Percentiles rank a stretch among this genome's conserved stretches.
Evolutionary conservation across 2,113 vertebrate genomes (phyloP).

Genomic region (Oncorhynchus tshawytscha): DNA sequence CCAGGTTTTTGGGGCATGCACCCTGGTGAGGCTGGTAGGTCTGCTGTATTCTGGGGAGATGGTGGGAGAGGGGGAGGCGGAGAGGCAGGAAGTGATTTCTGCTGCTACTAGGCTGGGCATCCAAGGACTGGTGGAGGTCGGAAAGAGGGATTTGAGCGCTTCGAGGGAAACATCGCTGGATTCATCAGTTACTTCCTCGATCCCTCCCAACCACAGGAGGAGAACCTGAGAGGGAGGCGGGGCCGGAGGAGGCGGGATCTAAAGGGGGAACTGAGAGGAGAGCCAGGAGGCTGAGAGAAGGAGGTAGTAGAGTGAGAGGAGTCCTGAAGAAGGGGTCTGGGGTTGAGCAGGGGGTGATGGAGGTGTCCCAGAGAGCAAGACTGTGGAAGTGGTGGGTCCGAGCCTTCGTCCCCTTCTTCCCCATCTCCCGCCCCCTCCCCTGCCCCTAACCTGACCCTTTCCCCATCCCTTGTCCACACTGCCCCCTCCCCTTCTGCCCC

Average conservation of each 20-base stretch:
- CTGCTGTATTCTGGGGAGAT: slow-evolving; percentile 86
- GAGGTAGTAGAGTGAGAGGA: slow-evolving; percentile 3
- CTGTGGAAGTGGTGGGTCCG: slow-evolving; percentile 32
- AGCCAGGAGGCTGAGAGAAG: slow-evolving; percentile 10
- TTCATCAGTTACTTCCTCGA: slow-evolving; percentile 70
- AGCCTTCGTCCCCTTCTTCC: neutral
- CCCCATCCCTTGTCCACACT: slow-evolving; percentile 11
- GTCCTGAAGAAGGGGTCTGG: slow-evolving; percentile 24
- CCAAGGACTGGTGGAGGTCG: slow-evolving; percentile 69
- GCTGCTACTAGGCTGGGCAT: slow-evolving; percentile 81
- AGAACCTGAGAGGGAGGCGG: neutral
- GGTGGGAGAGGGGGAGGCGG: slow-evolving; percentile 62
- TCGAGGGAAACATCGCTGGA: slow-evolving; percentile 68
- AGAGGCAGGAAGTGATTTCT: slow-evolving; percentile 75
- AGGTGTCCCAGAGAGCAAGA: slow-evolving; percentile 39
- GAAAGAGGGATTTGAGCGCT: slow-evolving; percentile 38
- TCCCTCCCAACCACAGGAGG: neutral
- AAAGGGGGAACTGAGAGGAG: neutral
- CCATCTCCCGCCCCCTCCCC: neutral
- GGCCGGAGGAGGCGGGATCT: neutral
- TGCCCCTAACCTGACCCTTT: neutral
- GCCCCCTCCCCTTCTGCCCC: slow-evolving; percentile 9
- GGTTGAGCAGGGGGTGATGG: slow-evolving; percentile 40
- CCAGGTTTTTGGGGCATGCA: slow-evolving; percentile 67
- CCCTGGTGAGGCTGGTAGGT: slow-evolving; percentile 77